Evolutionary conservation across 2,797 vertebrate species (phyloP), one percentile per base, ranked within the genome.

Genomic region (Orestias chungarensis): DNA sequence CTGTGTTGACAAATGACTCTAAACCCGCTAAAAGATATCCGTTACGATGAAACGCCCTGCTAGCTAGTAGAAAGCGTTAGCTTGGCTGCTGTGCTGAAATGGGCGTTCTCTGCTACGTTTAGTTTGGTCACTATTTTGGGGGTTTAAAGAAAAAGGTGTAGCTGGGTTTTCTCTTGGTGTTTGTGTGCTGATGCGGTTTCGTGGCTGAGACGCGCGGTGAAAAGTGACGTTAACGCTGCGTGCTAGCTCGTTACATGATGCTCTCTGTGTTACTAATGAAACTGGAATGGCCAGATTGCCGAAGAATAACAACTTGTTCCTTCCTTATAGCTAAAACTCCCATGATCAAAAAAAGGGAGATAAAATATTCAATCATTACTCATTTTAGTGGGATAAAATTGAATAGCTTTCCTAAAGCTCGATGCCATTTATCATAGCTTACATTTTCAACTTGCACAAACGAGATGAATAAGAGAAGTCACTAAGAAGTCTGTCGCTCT

Each of bases 71-170:
- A 71, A 68, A 55, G 50, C 64, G 80, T 76, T 85, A 87, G 88
- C 91, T 81, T 73, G 64, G 66, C 82, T 88, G 86, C 87, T 91
- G 83, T 86, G 87, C 82, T 85, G 82, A 90, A 89, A 93, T 93
- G 92, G 93, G 92, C 92, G 92, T 94, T 92, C 85, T 90, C 91
- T 89, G 80, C 78, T 78, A 66, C 65, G 80, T 77, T 57, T 73
- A 68, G 71, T 11, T 74, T 70, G 75, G 85, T 44, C 40, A 68
- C 44, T 76, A 29, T 55, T 43, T 17, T 68, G 50, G 49, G 35
- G 27, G 67, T 78, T 65, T 10, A 77, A 27, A 61, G 1, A 62
- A 15, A 15, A 35, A 40, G 20, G 12, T 38, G 25, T 65, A 17
- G 18, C 14, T 23, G 12, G 27, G 15, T 44, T 17, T 66, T 6